Evolutionary conservation across 2,113 vertebrate species (phyloP).

Genomic region (Australoheros scitulus): DNA sequence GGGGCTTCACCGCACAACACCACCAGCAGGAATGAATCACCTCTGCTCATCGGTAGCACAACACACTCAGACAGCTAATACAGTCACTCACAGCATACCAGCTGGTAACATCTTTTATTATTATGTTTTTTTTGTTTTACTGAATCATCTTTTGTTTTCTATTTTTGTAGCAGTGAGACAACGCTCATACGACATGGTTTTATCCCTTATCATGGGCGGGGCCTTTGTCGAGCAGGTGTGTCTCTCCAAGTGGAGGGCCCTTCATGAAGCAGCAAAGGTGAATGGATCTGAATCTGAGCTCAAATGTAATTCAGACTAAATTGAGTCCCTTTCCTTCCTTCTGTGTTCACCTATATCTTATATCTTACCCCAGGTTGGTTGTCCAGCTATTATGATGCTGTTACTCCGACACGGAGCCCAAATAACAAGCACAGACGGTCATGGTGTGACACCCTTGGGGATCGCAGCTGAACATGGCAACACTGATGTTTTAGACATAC

Average conservation of each 20-base stretch:
- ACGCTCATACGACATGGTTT: conserved; percentile 81
- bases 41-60: conserved; percentile 84
- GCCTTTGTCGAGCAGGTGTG: conserved; percentile 84
- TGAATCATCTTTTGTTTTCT: not conserved
- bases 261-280: conserved; percentile 88
- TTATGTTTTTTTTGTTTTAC: not conserved
- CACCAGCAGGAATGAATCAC: conserved; percentile 85
- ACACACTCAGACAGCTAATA: not conserved
- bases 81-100: not conserved
- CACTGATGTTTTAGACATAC: conserved; percentile 82
- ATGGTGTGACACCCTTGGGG: conserved; percentile 85
- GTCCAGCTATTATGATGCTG: conserved; percentile 79
- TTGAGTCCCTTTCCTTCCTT: not conserved
- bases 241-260: conserved; percentile 83
- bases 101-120: not conserved
- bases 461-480: conserved; percentile 84
- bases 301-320: not conserved
- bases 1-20: conserved; percentile 84
- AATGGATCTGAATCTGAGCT: not conserved
- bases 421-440: conserved; percentile 75
- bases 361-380: conserved; percentile 71
- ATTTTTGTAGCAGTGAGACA: conserved; percentile 80
- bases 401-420: conserved; percentile 84
- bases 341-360: not conserved
- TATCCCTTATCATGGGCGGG: conserved; percentile 82